Evolutionary conservation across 1,140 invertebrate genomes (phyloP).

Genomic region (Ylistrum balloti): DNA sequence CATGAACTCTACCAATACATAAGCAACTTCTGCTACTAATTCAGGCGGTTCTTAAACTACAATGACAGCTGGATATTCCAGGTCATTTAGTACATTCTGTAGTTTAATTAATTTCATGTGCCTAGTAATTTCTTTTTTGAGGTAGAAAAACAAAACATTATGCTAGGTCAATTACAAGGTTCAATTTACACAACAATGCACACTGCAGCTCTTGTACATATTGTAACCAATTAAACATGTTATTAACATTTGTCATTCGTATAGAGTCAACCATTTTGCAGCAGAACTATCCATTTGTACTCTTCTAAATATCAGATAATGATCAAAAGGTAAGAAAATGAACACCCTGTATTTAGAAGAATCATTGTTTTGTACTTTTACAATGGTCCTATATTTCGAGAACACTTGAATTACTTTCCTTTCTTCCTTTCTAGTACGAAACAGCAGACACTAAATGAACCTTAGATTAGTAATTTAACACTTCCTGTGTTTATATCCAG

Average conservation of each 20-base stretch:
- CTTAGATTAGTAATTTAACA: too few species aligned
- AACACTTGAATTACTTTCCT: too few species aligned
- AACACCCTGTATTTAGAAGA: background rate
- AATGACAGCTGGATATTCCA: background rate
- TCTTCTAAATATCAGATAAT: background rate
- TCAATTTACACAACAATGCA: slow-evolving; percentile 16
- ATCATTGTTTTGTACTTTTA: too few species aligned
- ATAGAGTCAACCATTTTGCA: background rate
- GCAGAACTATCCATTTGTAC: background rate
- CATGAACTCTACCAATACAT: background rate
- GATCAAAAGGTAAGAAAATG: background rate
- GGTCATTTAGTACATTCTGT: background rate
- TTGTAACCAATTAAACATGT: background rate
- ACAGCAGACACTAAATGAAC: too few species aligned
- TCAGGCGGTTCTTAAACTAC: background rate
- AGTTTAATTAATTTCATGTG: slow-evolving; percentile 30
- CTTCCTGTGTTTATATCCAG: too few species aligned
- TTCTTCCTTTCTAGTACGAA: too few species aligned
- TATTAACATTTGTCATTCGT: background rate
- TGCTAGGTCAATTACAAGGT: background rate
- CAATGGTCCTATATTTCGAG: too few species aligned
- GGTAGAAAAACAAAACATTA: background rate
- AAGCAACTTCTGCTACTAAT: background rate
- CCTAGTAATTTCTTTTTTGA: background rate
- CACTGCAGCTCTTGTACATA: background rate